These are phyloP conservation scores for Hartigia nigra DNA, from an alignment of 2,888 invertebrate species.

Conservation along the genomic window DNA sequence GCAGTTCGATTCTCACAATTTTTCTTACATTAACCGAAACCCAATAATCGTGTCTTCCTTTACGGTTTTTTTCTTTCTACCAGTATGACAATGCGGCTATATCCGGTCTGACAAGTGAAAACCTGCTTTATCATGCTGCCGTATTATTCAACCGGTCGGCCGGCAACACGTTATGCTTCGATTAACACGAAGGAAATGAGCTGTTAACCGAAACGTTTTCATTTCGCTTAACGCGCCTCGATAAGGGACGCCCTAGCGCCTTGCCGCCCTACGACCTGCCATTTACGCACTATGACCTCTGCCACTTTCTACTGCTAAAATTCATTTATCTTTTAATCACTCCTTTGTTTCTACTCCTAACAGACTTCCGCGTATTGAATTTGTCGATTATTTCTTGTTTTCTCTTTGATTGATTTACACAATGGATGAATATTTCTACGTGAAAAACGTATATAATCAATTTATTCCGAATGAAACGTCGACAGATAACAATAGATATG, in stretches of 20 bases:
- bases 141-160: slow-evolving; percentile 14
- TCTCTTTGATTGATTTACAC: not conserved
- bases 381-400: not conserved
- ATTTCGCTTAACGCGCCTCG: slow-evolving; percentile 20
- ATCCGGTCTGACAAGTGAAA: slow-evolving; percentile 12
- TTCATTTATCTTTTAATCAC: not conserved
- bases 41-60: not conserved
- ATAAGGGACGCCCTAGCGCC: not conserved
- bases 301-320: not conserved
- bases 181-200: slow-evolving; percentile 28
- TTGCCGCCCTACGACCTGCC: not conserved
- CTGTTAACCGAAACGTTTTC: slow-evolving; percentile 29
- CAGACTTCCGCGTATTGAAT: not conserved
- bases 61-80: not conserved
- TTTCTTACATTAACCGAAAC: not conserved
- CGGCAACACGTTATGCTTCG: slow-evolving; percentile 24
- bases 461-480: not conserved
- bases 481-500: not conserved
- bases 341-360: not conserved
- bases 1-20: not conserved
- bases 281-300: not conserved
- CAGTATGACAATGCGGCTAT: not conserved
- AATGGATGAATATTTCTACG: not conserved
- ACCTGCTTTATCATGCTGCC: slow-evolving; percentile 17
- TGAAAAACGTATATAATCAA: no score